Conservation (phyloP, 2,113 vertebrate species). For the Cynocephalus volans region DNA sequence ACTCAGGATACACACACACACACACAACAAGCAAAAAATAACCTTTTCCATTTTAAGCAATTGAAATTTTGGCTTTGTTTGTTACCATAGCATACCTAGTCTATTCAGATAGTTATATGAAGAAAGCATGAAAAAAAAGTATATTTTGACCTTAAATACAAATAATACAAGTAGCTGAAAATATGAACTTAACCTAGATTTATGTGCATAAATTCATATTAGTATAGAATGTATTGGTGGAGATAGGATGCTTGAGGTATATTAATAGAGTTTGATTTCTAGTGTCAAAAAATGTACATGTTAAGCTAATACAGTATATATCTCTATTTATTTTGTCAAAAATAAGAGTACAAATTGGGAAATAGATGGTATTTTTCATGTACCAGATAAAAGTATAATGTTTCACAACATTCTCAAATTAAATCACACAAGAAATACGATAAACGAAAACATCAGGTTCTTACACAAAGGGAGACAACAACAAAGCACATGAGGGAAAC, state of each 20-base stretch:
- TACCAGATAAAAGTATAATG: slow-evolving; percentile 10
- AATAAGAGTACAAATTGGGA: not conserved
- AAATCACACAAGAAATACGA: slow-evolving; percentile 44
- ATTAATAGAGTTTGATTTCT: not conserved
- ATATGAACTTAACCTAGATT: not conserved
- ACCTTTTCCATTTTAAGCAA: not conserved
- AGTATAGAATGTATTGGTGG: not conserved
- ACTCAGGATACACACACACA: not conserved
- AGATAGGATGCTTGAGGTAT: not conserved
- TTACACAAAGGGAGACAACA: not conserved
- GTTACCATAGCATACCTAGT: not conserved
- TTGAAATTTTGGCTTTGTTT: not conserved
- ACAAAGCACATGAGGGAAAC: slow-evolving; percentile 49
- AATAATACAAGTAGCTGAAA: not conserved
- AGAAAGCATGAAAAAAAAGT: not conserved
- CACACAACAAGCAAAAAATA: not conserved
- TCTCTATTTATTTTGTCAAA: not conserved
- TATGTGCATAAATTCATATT: not conserved
- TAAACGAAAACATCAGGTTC: slow-evolving; percentile 56
- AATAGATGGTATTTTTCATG: not conserved
- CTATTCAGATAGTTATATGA: not conserved
- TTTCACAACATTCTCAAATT: slow-evolving; percentile 62
- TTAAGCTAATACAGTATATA: not conserved
- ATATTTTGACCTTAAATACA: not conserved
- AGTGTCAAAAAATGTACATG: not conserved